Evolutionary conservation across 2,888 invertebrate genomes (phyloP).

Genomic region (Zelleria hepariella): DNA sequence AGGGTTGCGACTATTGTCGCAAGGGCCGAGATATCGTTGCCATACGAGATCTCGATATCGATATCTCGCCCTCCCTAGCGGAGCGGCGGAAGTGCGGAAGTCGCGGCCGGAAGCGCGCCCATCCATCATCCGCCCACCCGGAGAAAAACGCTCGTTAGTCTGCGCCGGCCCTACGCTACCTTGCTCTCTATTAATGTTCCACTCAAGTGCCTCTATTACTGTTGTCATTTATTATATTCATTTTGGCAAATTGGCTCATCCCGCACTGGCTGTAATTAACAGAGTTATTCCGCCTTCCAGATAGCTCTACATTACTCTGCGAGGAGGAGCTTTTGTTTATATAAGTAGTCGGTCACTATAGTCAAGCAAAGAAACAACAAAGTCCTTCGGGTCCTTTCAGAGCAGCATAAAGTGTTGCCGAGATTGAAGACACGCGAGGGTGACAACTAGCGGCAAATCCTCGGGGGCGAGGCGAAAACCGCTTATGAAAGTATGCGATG

Average conservation of each 20-base stretch:
- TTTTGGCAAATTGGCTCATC: slow-evolving; percentile 68
- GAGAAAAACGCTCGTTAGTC: slow-evolving; percentile 71
- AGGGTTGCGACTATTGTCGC: no score
- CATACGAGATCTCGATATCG: neutral
- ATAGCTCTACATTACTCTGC: neutral
- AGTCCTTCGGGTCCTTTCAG: slow-evolving; percentile 50
- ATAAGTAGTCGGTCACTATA: no score
- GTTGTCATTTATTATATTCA: slow-evolving; percentile 70
- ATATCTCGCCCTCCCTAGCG: slow-evolving; percentile 17
- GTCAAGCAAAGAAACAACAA: slow-evolving; percentile 32
- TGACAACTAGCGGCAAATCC: slow-evolving; percentile 38
- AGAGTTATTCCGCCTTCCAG: slow-evolving; percentile 2
- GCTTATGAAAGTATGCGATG: slow-evolving; percentile 43
- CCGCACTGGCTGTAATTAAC: slow-evolving; percentile 35
- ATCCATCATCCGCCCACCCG: slow-evolving; percentile 69
- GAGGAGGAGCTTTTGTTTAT: slow-evolving; percentile 3
- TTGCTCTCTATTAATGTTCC: slow-evolving; percentile 68
- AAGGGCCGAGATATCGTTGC: no score
- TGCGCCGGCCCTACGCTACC: slow-evolving; percentile 34
- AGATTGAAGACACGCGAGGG: slow-evolving; percentile 53
- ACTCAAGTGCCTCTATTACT: slow-evolving; percentile 69
- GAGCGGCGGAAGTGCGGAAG: slow-evolving; percentile 53
- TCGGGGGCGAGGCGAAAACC: slow-evolving; percentile 34
- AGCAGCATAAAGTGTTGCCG: slow-evolving; percentile 20
- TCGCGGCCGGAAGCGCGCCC: slow-evolving; percentile 59